Percentiles rank a stretch among this genome's conserved stretches.
Evolutionary conservation across 2,113 vertebrate genomes (phyloP).

Genomic region (Sinocyclocheilus rhinocerous): DNA sequence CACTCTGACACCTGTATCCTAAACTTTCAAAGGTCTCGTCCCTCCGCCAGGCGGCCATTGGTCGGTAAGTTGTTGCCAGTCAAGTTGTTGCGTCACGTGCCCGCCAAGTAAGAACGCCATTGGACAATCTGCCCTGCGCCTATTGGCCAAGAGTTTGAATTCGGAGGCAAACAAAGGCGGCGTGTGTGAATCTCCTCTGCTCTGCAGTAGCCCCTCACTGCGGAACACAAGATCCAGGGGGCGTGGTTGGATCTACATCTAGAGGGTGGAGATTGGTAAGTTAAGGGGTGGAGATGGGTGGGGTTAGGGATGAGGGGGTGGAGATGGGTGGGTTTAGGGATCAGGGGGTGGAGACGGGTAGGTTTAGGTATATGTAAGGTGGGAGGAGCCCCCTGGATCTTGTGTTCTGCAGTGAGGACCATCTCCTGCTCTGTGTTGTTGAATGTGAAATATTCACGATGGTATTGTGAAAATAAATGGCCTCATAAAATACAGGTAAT

Average conservation of each 20-base stretch:
- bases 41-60: conserved; percentile 21
- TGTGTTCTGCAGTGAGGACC: too few species aligned
- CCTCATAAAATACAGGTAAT: conserved; percentile 1
- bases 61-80: not conserved
- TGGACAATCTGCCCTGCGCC: conserved; percentile 32
- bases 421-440: not conserved
- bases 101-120: conserved; percentile 6
- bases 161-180: conserved; percentile 74
- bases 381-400: too few species aligned
- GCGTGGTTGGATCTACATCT: too few species aligned
- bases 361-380: too few species aligned
- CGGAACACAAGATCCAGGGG: too few species aligned
- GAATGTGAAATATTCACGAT: not conserved
- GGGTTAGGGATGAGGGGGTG: too few species aligned
- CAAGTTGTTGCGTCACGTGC: not conserved
- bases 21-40: conserved; percentile 47
- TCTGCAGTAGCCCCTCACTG: too few species aligned
- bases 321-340: too few species aligned
- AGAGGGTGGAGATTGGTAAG: too few species aligned
- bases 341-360: too few species aligned
- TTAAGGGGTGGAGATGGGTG: too few species aligned
- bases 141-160: conserved; percentile 75
- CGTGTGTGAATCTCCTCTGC: not conserved
- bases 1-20: conserved; percentile 32
- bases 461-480: not conserved